Evolutionary conservation across 2,113 vertebrate genomes (phyloP), one percentile per base, ranked within the genome.

Genomic region (Eolophus roseicapilla): DNA sequence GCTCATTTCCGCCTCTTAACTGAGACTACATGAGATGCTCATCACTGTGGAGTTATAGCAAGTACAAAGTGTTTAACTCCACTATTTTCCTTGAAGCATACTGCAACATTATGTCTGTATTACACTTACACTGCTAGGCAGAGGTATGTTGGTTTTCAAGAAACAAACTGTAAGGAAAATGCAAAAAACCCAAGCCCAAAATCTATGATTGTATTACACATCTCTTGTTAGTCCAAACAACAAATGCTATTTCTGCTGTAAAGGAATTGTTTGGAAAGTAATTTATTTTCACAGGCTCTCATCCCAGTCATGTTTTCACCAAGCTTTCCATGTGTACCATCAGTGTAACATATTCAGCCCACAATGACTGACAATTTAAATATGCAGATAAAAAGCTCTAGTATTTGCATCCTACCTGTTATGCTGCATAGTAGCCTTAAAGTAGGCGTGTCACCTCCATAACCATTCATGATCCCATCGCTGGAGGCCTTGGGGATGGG

Each of bases 351-450:
- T 19, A 47, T 27, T 39, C 71, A 73, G 43, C 29, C 37, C 31
- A 14, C 0, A 1, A 20, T 10, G 29, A 41, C 16, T 17, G 53
- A 52, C 33, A 35, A 55, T 79, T 73, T 80, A 39, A 71, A n/a
- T 39, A 47, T 4, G 29, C 6, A 16, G 14, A 8, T 3, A 59
- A n/a, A 28, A 55, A 95, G 17, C 18, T 35, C 7, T 7, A 60
- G 46, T 19, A 19, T 19, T 83, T 41, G 39, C 31, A 67, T 88
- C 98, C 96, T 89, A 99, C 99, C 99, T 60, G 99, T 99, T 90
- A 99, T 99, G 94, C 99, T 99, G 97, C 99, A 99, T 35, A 99
- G 98, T 81, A 99, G 96, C 74, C 99, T 98, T 75, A 99, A 97
- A 5, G 99, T 99, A 39, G 99, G 99, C 1, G 98, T 98, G 75